These are phyloP conservation scores for Callinectes sapidus DNA, from an alignment of 2,888 invertebrate species.

Conservation along the genomic window DNA sequence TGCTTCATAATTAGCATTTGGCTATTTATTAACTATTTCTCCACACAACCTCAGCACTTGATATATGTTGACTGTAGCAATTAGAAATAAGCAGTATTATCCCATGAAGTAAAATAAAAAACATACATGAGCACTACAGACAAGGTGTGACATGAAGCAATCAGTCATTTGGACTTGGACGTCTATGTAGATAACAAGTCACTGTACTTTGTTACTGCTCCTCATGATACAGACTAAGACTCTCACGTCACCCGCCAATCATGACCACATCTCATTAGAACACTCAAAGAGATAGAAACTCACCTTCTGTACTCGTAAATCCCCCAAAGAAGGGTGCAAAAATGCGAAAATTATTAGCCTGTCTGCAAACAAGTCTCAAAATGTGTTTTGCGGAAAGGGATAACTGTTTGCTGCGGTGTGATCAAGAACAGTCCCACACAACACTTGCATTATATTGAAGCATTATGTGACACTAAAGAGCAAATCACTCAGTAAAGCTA, in stretches of 20 bases:
- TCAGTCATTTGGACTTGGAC: background rate
- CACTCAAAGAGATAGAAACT: constrained; percentile 37
- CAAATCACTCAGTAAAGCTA: constrained; percentile 4
- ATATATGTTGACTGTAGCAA: background rate
- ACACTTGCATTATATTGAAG: background rate
- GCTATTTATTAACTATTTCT: background rate
- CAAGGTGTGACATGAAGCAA: constrained; percentile 9
- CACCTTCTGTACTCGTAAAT: constrained; percentile 33
- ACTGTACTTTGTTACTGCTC: background rate
- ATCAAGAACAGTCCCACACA: background rate
- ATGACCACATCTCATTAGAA: background rate
- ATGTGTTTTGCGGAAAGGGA: background rate
- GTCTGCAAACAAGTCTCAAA: constrained; percentile 25
- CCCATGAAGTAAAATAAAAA: background rate
- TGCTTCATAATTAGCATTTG: background rate
- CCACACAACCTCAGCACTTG: background rate
- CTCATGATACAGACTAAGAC: background rate
- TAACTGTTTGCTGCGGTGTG: constrained; percentile 3
- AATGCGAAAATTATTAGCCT: background rate
- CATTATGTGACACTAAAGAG: background rate
- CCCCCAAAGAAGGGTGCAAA: constrained; percentile 19
- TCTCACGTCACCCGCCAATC: background rate
- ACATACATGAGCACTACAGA: background rate
- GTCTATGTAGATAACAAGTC: background rate
- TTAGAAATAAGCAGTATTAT: background rate